A percentile compares a stretch with the other conserved stretches of the same genome.
Conservation (phyloP, 2,113 vertebrate genomes). For the Paedocypris sp. region DNA sequence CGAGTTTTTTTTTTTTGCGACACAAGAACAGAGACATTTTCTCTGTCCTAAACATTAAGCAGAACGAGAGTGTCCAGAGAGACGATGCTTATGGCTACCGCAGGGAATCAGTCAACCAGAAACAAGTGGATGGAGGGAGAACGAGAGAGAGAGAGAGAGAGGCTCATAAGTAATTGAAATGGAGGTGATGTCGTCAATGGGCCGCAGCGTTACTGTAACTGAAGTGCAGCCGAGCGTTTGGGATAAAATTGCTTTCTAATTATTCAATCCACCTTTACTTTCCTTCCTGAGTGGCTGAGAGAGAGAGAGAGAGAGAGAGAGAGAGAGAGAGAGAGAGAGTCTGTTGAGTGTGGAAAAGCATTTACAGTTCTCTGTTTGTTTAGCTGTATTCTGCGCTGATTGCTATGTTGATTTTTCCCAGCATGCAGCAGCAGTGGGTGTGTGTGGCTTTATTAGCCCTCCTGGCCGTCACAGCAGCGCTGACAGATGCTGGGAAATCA, state of each 20-base stretch:
- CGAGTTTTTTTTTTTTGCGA: too few relatives aligned
- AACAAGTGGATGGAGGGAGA: background rate
- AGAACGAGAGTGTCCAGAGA: background rate
- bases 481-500: conserved; percentile 54
- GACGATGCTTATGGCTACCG: conserved; percentile 6
- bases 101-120: conserved; percentile 10
- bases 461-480: conserved; percentile 51
- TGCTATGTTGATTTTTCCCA: conserved; percentile 26
- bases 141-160: background rate
- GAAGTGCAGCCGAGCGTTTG: conserved; percentile 41
- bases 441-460: conserved; percentile 49
- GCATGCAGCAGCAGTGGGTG: conserved; percentile 60
- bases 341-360: background rate
- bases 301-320: background rate
- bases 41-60: background rate
- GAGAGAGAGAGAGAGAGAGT: background rate
- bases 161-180: conserved; percentile 49
- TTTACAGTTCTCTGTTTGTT: background rate
- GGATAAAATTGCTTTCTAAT: conserved; percentile 45
- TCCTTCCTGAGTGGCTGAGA: conserved; percentile 18
- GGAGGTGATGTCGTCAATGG: conserved; percentile 43
- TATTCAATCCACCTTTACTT: conserved; percentile 38
- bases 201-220: conserved; percentile 41
- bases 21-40: too few relatives aligned
- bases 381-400: background rate